phyloP scores from a whole-genome alignment of 2,113 vertebrate genomes.

The Plectropomus leopardus region DNA sequence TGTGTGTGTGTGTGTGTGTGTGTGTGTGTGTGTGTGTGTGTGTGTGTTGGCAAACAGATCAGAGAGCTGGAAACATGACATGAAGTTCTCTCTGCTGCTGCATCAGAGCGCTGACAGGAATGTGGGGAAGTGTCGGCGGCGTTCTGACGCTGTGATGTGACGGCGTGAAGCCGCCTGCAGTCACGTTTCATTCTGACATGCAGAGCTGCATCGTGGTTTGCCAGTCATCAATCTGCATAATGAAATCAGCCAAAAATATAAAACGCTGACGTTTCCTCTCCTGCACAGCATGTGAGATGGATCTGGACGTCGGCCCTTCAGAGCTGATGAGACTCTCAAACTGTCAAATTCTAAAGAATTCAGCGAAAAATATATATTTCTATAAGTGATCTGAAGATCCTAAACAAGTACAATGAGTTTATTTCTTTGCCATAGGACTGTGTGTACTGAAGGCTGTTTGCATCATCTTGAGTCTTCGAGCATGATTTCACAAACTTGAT shows the following conservation, averaged over 20 bases:
- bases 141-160: slow-evolving; percentile 46
- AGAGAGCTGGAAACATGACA: slow-evolving; percentile 45
- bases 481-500: no score
- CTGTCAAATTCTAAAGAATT: no score
- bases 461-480: no score
- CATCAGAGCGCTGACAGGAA: slow-evolving; percentile 53
- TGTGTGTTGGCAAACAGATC: slow-evolving; percentile 34
- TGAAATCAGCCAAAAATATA: not conserved
- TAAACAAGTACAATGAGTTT: no score
- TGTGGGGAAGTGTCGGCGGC: slow-evolving; percentile 42
- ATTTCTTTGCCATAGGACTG: no score
- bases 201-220: not conserved
- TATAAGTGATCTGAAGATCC: no score
- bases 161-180: not conserved
- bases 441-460: no score
- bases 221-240: not conserved
- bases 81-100: slow-evolving; percentile 17
- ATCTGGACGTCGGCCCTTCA: no score
- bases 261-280: not conserved
- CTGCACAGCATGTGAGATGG: not conserved
- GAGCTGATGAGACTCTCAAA: not conserved
- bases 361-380: no score
- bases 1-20: slow-evolving; percentile 20
- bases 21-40: slow-evolving; percentile 18
- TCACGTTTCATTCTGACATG: not conserved